Evolutionary conservation across 2,888 invertebrate genomes (phyloP).

Genomic region (Acleris sparsana): DNA sequence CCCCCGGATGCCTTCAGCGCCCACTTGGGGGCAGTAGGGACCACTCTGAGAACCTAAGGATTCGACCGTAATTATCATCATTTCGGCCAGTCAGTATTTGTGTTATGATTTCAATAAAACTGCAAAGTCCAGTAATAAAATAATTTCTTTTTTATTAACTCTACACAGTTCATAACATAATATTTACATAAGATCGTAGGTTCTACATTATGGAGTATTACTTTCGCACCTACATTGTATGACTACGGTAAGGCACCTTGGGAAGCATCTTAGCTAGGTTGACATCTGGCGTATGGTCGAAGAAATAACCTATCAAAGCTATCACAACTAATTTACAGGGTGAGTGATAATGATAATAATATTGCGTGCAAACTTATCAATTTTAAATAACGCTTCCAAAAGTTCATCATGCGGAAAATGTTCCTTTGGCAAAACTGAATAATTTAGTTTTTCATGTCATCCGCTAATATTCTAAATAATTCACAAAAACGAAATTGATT

Average conservation of each 20-base stretch:
- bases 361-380: background rate
- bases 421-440: constrained; percentile 10
- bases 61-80: constrained; percentile 5
- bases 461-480: constrained; percentile 16
- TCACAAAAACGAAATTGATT: constrained; percentile 24
- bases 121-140: constrained; percentile 71
- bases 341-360: background rate
- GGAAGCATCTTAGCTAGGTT: constrained; percentile 59
- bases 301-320: constrained; percentile 23
- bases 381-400: background rate
- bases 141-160: constrained; percentile 77
- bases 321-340: constrained; percentile 2
- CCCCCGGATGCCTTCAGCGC: too few species aligned
- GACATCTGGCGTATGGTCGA: constrained; percentile 55
- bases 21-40: too few species aligned
- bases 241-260: constrained; percentile 72
- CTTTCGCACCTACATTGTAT: constrained; percentile 68
- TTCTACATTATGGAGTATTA: constrained; percentile 74
- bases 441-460: constrained; percentile 10
- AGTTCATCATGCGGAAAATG: background rate
- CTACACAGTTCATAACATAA: constrained; percentile 64
- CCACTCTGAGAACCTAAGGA: background rate
- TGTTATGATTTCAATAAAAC: constrained; percentile 43
- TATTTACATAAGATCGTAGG: constrained; percentile 74
- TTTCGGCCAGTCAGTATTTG: too few species aligned